Conservation (phyloP, 2,113 vertebrate genomes). For the Eidolon helvum region DNA sequence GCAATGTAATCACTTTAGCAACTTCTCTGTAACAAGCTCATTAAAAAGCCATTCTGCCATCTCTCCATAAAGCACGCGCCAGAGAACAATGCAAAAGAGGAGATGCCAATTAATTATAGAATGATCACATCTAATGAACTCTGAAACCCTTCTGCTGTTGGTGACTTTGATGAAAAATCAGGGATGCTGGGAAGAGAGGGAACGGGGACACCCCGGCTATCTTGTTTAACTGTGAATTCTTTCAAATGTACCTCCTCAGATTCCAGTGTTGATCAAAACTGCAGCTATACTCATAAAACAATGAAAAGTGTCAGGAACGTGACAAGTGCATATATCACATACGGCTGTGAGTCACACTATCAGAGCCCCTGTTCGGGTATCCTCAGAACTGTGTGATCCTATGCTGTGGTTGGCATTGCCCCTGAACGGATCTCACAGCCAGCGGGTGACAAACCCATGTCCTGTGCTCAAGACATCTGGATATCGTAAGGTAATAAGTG, state of each 20-base stretch:
- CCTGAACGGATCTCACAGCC: not conserved
- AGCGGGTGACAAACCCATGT: not conserved
- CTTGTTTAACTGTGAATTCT: constrained; percentile 37
- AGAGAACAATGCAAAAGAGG: constrained; percentile 78
- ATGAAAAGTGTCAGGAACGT: not conserved
- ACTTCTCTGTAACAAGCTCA: constrained; percentile 85
- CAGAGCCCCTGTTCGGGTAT: not conserved
- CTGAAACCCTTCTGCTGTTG: constrained; percentile 77
- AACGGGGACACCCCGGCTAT: constrained; percentile 21
- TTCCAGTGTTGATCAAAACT: not conserved
- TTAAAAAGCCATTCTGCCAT: constrained; percentile 81
- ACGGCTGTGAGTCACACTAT: not conserved
- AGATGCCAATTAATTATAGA: constrained; percentile 79
- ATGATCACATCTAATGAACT: constrained; percentile 80
- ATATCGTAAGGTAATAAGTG: not conserved
- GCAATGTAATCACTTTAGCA: constrained; percentile 74
- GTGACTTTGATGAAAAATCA: constrained; percentile 77
- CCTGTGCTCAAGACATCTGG: not conserved
- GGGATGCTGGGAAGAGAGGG: constrained; percentile 49
- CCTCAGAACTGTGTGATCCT: not conserved
- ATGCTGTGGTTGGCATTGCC: not conserved
- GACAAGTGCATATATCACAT: not conserved
- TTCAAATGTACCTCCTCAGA: not conserved
- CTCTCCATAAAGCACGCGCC: constrained; percentile 74
- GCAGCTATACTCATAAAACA: not conserved